Conservation (phyloP, 1,140 invertebrate genomes). For the Solenopsis invicta region DNA sequence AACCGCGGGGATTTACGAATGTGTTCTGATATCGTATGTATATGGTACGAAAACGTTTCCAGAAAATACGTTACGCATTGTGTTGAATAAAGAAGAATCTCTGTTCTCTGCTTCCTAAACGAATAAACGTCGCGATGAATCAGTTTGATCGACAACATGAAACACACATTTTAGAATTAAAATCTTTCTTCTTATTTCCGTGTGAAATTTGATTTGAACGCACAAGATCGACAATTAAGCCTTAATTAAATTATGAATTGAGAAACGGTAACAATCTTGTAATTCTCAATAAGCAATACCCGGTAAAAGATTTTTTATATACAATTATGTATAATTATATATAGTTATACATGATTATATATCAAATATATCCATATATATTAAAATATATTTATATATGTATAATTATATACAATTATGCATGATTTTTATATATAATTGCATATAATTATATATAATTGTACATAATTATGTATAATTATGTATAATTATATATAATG, state of each 20-base stretch:
- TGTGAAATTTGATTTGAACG: neutral
- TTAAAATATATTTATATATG: too few relatives aligned
- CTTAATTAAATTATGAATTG: neutral
- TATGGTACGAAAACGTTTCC: neutral
- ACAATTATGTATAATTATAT: too few relatives aligned
- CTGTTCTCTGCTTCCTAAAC: neutral
- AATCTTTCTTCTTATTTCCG: neutral
- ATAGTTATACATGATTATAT: too few relatives aligned
- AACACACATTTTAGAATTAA: neutral
- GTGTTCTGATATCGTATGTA: conserved; percentile 3
- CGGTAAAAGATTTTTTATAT: too few relatives aligned
- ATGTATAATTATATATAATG: too few relatives aligned
- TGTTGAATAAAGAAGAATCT: neutral
- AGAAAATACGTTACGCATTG: neutral
- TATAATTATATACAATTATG: too few relatives aligned
- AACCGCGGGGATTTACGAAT: conserved; percentile 42
- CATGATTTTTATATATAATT: too few relatives aligned
- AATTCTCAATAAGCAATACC: neutral
- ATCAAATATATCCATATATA: too few relatives aligned
- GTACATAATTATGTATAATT: too few relatives aligned
- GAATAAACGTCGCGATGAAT: neutral
- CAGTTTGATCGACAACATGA: neutral
- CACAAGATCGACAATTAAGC: neutral
- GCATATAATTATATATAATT: too few relatives aligned
- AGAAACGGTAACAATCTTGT: neutral